Conservation (phyloP, 2,888 invertebrate genomes). For the Asteroscopus sphinx region DNA sequence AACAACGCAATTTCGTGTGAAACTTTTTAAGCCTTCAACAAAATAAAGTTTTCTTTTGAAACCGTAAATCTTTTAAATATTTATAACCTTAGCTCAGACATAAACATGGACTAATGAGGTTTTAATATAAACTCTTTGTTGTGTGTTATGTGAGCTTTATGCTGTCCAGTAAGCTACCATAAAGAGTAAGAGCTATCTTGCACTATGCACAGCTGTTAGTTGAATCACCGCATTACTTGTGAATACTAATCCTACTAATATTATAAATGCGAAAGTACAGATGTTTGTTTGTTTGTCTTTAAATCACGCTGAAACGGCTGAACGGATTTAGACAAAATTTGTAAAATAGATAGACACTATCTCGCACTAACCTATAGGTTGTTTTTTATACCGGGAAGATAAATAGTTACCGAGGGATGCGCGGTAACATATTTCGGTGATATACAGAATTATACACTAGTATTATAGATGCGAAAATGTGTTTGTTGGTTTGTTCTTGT, state of each 20-base stretch:
- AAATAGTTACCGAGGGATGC: no score
- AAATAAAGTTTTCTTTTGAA: slow-evolving; percentile 16
- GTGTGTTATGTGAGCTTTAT: slow-evolving; percentile 38
- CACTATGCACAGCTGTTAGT: slow-evolving; percentile 55
- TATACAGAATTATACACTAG: no score
- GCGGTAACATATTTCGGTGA: no score
- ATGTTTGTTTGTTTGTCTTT: no score
- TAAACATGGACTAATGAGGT: slow-evolving; percentile 48
- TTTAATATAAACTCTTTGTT: slow-evolving; percentile 57
- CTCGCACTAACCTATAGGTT: no score
- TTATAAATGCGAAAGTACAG: no score
- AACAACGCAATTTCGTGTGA: neutral
- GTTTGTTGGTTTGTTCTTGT: no score
- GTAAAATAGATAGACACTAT: no score
- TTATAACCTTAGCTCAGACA: slow-evolving; percentile 31
- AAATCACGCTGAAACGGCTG: no score
- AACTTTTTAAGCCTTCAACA: slow-evolving; percentile 17
- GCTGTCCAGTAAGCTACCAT: slow-evolving; percentile 57
- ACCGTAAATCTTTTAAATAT: slow-evolving; percentile 34
- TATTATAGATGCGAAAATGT: no score
- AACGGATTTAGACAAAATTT: no score
- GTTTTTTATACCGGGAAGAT: no score
- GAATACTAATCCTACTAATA: slow-evolving; percentile 27
- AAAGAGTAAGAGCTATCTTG: slow-evolving; percentile 53
- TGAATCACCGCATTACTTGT: slow-evolving; percentile 56